Evolutionary conservation across 1,140 invertebrate species (phyloP), one percentile per base, ranked within the genome.

Genomic region (Latrodectus geometricus): DNA sequence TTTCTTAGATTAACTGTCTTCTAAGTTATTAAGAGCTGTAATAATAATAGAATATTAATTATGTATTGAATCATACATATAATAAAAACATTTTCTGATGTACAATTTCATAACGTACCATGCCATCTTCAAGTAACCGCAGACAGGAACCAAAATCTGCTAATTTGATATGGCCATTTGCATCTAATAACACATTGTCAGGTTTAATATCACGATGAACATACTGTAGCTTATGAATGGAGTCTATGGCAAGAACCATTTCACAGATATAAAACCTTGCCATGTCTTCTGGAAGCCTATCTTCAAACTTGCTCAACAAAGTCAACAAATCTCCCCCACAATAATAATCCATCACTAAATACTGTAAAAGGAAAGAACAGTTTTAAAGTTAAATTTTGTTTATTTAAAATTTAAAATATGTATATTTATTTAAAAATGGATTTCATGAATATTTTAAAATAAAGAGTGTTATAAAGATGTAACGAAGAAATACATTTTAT

Each of bases 321-420:
- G 98, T 99, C 74, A 99, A 93, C 76, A 99, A 93, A 92, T 99
- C 98, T 17, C 87, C 98, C 54, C 98, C 98, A 91, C 97, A 99
- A 92, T 99, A 99, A 93, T 99, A 99, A 92, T 99, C 98, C 98
- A 99, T 99, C 76, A 99, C 97, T 90, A 99, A 93, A 93, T 99
- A 99, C 96, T 94, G 74, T 99, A 93, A 92, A 97, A 70, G 77
- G 14, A 17, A 69, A 69, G n/a, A 35, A 35, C 5, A 35, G n/a
- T n/a, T n/a, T n/a, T n/a, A 35, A 5, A 35, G 5, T 5, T 35
- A n/a, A n/a, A 5, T 35, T 35, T 35, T 35, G 35, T 35, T 35
- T 35, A 35, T 35, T n/a, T 35, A 35, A 5, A 5, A 3, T 35
- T 35, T 3, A 35, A 35, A 35, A 35, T 35, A 35, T 35, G 35